phyloP scores from a whole-genome alignment of 1,140 invertebrate genomes.

The Macrosteles quadrilineatus region DNA sequence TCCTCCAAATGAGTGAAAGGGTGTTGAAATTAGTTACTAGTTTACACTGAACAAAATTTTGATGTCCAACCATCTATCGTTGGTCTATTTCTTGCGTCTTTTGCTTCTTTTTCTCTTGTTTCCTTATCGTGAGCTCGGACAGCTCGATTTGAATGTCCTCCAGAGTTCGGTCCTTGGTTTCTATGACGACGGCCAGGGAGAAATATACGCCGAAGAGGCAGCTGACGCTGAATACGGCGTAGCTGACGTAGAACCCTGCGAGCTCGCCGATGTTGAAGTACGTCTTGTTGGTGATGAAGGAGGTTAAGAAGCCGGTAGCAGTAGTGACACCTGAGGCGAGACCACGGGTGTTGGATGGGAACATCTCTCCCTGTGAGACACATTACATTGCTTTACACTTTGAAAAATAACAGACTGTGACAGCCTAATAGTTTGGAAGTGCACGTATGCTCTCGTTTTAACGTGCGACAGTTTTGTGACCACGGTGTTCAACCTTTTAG shows the following conservation, averaged over 20 bases:
- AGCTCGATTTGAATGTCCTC: constrained; percentile 57
- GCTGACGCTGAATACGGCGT: constrained; percentile 73
- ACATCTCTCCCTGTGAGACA: constrained; percentile 68
- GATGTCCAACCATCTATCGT: no score
- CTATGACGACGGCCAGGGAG: constrained; percentile 66
- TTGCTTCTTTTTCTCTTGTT: no score
- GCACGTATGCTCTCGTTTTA: no score
- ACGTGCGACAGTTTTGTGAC: no score
- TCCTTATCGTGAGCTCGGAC: constrained; percentile 27
- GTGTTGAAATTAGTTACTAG: no score
- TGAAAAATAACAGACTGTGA: no score
- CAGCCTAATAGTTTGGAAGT: no score
- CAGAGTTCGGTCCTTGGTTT: constrained; percentile 81
- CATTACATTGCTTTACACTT: no score
- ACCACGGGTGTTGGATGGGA: constrained; percentile 68
- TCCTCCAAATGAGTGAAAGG: no score
- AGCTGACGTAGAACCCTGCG: constrained; percentile 57
- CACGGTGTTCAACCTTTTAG: no score
- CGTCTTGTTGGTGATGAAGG: constrained; percentile 72
- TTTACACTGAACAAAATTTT: no score
- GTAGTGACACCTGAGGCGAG: constrained; percentile 69
- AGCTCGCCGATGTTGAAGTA: constrained; percentile 59
- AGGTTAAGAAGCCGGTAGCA: constrained; percentile 67
- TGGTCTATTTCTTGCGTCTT: no score
- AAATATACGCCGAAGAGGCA: constrained; percentile 65